Percentiles rank a stretch among this genome's conserved stretches.
phyloP scores from a whole-genome alignment of 2,113 vertebrate species.

The Sminthopsis crassicaudata region DNA sequence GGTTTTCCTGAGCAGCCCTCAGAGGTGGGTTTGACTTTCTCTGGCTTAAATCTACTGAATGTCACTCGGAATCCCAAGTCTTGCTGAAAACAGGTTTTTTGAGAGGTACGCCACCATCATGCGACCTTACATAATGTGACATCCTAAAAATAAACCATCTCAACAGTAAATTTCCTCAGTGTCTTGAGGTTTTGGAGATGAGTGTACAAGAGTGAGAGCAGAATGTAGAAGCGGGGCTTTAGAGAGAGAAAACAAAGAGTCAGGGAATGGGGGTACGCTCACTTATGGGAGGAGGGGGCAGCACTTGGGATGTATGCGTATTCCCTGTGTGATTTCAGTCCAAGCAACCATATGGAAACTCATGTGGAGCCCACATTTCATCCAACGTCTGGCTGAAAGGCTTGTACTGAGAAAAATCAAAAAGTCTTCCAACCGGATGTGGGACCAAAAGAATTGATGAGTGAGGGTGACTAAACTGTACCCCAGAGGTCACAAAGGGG shows the following conservation, averaged over 20 bases:
- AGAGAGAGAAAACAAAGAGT: conserved; percentile 56
- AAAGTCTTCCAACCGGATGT: background rate
- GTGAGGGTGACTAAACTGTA: background rate
- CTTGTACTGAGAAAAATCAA: background rate
- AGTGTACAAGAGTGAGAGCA: conserved; percentile 62
- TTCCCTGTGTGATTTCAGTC: background rate
- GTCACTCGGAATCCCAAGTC: conserved; percentile 65
- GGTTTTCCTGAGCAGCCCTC: conserved; percentile 34
- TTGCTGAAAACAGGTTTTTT: conserved; percentile 65
- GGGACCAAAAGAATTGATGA: background rate
- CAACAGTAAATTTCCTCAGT: conserved; percentile 66
- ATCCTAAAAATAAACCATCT: conserved; percentile 74
- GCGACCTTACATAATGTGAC: conserved; percentile 67
- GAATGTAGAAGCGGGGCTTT: conserved; percentile 27
- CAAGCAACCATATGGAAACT: background rate
- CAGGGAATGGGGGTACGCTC: conserved; percentile 39
- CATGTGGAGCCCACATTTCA: background rate
- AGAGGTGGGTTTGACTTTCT: conserved; percentile 55
- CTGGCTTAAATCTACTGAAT: conserved; percentile 50
- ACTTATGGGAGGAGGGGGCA: background rate
- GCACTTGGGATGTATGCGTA: conserved; percentile 48
- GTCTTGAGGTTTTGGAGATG: conserved; percentile 66
- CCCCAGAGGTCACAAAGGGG: background rate
- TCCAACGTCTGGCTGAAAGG: background rate
- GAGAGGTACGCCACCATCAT: conserved; percentile 57